phyloP scores from a whole-genome alignment of 2,113 vertebrate genomes.

The Puma concolor region DNA sequence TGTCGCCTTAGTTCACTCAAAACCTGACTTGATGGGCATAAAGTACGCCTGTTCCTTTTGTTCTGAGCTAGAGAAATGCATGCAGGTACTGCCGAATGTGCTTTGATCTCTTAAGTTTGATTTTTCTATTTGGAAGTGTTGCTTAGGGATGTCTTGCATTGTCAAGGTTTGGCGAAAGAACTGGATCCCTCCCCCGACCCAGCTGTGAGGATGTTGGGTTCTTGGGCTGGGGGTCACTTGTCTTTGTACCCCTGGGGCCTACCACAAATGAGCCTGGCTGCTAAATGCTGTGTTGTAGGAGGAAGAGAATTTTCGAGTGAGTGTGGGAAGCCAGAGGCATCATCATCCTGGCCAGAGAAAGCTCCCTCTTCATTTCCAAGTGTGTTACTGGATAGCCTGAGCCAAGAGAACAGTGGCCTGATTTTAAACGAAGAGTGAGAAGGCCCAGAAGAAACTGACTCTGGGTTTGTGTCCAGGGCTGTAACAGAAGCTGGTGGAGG shows the following conservation, averaged over 20 bases:
- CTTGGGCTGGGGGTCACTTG: not conserved
- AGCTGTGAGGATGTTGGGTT: not conserved
- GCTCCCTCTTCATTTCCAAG: not conserved
- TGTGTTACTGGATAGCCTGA: slow-evolving; percentile 49
- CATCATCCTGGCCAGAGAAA: not conserved
- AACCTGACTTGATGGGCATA: not conserved
- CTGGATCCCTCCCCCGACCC: not conserved
- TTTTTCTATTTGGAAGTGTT: slow-evolving; percentile 9
- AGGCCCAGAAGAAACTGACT: slow-evolving; percentile 49
- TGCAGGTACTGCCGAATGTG: not conserved
- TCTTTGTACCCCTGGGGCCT: not conserved
- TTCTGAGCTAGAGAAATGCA: not conserved
- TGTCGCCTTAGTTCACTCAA: not conserved
- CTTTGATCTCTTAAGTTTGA: not conserved
- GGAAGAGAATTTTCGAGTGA: slow-evolving; percentile 55
- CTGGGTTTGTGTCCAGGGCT: not conserved
- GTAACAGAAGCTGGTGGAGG: not conserved
- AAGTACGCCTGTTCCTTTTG: not conserved
- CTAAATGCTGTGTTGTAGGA: not conserved
- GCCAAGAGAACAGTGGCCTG: slow-evolving; percentile 62
- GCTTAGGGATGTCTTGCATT: not conserved
- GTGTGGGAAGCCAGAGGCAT: slow-evolving; percentile 46
- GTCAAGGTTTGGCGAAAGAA: not conserved
- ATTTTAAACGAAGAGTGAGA: slow-evolving; percentile 59
- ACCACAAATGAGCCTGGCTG: not conserved